Evolutionary conservation across 1,140 invertebrate genomes (phyloP).

Genomic region (Oryzaephilus surinamensis): DNA sequence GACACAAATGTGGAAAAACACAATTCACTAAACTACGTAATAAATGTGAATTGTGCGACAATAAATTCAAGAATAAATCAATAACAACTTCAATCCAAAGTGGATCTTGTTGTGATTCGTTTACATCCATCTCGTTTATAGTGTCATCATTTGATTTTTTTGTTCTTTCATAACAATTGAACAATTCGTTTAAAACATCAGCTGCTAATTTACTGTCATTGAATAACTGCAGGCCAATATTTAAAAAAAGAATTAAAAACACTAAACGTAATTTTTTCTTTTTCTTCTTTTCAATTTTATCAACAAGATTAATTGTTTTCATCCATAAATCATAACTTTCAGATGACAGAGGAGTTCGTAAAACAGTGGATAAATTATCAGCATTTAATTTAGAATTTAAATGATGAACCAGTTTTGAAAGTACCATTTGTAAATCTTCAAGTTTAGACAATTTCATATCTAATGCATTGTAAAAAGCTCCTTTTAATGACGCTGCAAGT

Average conservation of each 20-base stretch:
- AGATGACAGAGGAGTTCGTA: conserved; percentile 40
- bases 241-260: conserved; percentile 55
- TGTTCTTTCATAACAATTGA: conserved; percentile 55
- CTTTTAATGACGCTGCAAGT: conserved; percentile 44
- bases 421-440: conserved; percentile 43
- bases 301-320: conserved; percentile 38
- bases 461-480: conserved; percentile 52
- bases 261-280: conserved; percentile 36
- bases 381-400: conserved; percentile 37
- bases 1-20: conserved; percentile 62
- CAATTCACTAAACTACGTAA: conserved; percentile 55
- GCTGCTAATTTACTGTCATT: conserved; percentile 55
- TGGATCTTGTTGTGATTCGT: conserved; percentile 42
- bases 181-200: conserved; percentile 54
- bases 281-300: conserved; percentile 38
- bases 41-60: conserved; percentile 58
- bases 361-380: conserved; percentile 32
- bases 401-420: conserved; percentile 44
- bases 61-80: conserved; percentile 61
- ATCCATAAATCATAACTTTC: conserved; percentile 48
- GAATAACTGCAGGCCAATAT: conserved; percentile 62
- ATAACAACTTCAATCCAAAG: conserved; percentile 70
- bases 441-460: conserved; percentile 51
- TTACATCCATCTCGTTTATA: conserved; percentile 31
- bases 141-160: conserved; percentile 37